Evolutionary conservation across 2,888 invertebrate species (phyloP).

Genomic region (Machimus atricapillus): DNA sequence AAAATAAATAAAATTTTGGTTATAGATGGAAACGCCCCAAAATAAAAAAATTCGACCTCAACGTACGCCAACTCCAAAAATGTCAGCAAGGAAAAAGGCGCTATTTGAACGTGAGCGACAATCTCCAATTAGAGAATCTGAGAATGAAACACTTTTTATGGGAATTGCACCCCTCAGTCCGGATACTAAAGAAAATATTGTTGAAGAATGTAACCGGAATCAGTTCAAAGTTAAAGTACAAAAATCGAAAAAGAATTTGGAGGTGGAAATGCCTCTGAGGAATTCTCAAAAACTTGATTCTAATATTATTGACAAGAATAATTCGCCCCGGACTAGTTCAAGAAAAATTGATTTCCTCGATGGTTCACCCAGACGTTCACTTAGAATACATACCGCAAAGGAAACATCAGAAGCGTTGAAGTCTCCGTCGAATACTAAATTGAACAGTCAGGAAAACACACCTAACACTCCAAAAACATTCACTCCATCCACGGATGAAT

Average conservation of each 20-base stretch:
- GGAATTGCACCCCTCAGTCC: slow-evolving; percentile 52
- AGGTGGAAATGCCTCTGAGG: not conserved
- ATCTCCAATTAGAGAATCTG: not conserved
- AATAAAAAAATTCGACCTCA: slow-evolving; percentile 51
- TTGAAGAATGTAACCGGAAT: not conserved
- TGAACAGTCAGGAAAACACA: not conserved
- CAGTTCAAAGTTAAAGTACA: not conserved
- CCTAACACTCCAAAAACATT: slow-evolving; percentile 10
- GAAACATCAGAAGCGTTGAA: not conserved
- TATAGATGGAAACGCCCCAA: slow-evolving; percentile 58
- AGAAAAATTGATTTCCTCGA: not conserved
- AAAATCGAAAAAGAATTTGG: not conserved
- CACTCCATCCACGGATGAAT: slow-evolving; percentile 47
- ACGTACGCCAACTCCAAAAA: slow-evolving; percentile 65
- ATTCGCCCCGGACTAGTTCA: not conserved
- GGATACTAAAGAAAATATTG: slow-evolving; percentile 7
- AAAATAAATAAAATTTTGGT: slow-evolving; percentile 2
- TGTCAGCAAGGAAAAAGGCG: slow-evolving; percentile 70
- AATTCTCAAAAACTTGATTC: not conserved
- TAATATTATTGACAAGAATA: not conserved
- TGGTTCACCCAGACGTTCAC: not conserved
- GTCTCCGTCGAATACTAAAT: not conserved
- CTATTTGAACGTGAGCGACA: slow-evolving; percentile 61
- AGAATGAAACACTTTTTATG: slow-evolving; percentile 19
- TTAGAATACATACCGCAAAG: not conserved